These are phyloP conservation scores for Drosophila dunni DNA, from an alignment of 1,140 invertebrate species.

Conservation along the genomic window DNA sequence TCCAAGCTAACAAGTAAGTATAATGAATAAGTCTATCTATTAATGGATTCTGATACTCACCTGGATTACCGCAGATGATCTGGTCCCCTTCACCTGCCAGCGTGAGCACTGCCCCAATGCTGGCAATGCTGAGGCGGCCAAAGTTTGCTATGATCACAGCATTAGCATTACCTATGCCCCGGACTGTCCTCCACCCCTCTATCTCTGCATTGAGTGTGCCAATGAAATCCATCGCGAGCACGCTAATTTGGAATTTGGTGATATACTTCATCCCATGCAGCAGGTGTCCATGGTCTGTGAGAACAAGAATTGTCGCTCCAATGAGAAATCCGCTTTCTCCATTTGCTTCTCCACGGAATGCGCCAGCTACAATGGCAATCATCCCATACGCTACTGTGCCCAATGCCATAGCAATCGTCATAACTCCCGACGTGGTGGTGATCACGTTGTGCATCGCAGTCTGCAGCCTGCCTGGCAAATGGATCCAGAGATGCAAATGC, in stretches of 20 bases:
- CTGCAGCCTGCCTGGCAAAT: constrained; percentile 94
- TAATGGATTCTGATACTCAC: constrained; percentile 21
- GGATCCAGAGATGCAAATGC: constrained; percentile 95
- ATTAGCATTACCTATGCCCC: constrained; percentile 92
- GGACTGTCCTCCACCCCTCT: constrained; percentile 96
- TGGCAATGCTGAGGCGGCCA: constrained; percentile 93
- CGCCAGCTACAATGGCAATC: constrained; percentile 97
- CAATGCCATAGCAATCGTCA: constrained; percentile 96
- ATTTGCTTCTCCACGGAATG: constrained; percentile 99
- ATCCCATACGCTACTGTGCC: constrained; percentile 96
- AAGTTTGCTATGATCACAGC: constrained; percentile 95
- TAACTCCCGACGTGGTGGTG: constrained; percentile 92
- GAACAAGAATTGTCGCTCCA: constrained; percentile 98
- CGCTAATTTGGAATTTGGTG: constrained; percentile 94
- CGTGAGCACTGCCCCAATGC: constrained; percentile 93
- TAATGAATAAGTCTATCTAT: not conserved
- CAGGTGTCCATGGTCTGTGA: constrained; percentile 98
- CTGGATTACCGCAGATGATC: constrained; percentile 86
- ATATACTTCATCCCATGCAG: constrained; percentile 97
- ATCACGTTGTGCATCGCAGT: constrained; percentile 95
- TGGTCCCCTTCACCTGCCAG: constrained; percentile 92
- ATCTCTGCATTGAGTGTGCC: constrained; percentile 98
- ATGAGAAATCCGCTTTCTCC: constrained; percentile 96
- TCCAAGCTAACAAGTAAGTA: constrained; percentile 94
- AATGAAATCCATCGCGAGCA: constrained; percentile 94